phyloP scores from a whole-genome alignment of 2,888 invertebrate genomes.

The Serripes groenlandicus region DNA sequence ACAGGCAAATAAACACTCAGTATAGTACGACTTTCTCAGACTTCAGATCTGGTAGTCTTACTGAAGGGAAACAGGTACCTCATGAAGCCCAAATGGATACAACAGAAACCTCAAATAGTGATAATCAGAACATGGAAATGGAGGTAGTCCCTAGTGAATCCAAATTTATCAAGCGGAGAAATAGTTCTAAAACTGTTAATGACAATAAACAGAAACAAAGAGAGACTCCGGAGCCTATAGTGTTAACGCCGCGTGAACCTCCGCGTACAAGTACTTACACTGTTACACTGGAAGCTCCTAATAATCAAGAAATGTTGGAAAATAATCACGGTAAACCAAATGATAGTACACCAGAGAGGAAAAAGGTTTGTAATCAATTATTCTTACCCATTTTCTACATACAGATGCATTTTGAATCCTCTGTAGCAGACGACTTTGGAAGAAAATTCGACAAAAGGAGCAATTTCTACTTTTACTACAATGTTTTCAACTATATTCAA shows the following conservation, averaged over 20 bases:
- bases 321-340: constrained; percentile 47
- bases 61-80: constrained; percentile 55
- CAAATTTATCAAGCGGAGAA: constrained; percentile 74
- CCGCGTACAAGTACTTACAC: constrained; percentile 71
- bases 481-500: background rate
- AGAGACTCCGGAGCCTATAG: constrained; percentile 63
- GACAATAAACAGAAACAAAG: constrained; percentile 59
- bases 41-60: constrained; percentile 72
- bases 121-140: constrained; percentile 51
- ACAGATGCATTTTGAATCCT: background rate
- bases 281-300: constrained; percentile 71
- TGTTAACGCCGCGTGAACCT: constrained; percentile 66
- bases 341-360: constrained; percentile 74
- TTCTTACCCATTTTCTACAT: background rate
- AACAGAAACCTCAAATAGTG: constrained; percentile 47
- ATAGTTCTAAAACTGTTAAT: constrained; percentile 66
- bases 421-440: background rate
- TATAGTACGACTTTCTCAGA: constrained; percentile 78
- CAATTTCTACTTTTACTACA: background rate
- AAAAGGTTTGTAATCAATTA: constrained; percentile 70
- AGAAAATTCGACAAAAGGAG: background rate
- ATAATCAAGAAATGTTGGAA: constrained; percentile 60
- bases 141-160: constrained; percentile 69
- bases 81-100: constrained; percentile 50
- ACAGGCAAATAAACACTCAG: constrained; percentile 54